Percentiles rank a stretch among this genome's conserved stretches.
Conservation (phyloP, 2,113 vertebrate genomes). For the Oncorhynchus tshawytscha region DNA sequence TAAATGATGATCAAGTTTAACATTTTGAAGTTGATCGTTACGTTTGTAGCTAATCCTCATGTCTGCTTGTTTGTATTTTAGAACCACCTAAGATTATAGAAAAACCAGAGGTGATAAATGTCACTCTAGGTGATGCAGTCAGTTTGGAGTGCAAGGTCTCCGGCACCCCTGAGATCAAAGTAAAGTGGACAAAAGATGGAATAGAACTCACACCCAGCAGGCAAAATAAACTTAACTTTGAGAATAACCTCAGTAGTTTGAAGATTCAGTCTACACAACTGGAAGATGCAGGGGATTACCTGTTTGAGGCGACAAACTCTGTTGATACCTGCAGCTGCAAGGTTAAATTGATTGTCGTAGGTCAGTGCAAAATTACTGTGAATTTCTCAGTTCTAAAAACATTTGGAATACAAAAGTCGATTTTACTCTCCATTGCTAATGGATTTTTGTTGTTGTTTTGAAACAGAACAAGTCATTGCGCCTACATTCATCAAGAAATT, state of each 20-base stretch:
- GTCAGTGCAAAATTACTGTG: conserved; percentile 71
- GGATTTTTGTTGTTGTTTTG: conserved; percentile 49
- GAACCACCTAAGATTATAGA: conserved; percentile 86
- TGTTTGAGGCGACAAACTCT: conserved; percentile 86
- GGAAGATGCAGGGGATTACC: conserved; percentile 82
- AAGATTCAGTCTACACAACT: conserved; percentile 81
- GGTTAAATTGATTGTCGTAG: conserved; percentile 82
- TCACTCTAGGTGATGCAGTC: conserved; percentile 84
- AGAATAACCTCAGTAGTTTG: conserved; percentile 82
- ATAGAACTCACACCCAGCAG: conserved; percentile 82
- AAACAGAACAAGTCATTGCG: conserved; percentile 85
- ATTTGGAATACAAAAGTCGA: conserved; percentile 18
- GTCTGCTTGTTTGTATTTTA: conserved; percentile 55
- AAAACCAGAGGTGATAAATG: conserved; percentile 82
- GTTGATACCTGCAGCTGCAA: conserved; percentile 84
- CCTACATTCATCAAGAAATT: conserved; percentile 86
- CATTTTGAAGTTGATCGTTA: not conserved
- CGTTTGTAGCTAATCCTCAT: conserved; percentile 2
- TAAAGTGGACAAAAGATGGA: conserved; percentile 88
- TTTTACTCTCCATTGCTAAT: conserved; percentile 32
- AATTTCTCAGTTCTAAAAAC: not conserved
- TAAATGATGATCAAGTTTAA: not conserved
- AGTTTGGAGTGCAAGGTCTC: conserved; percentile 85
- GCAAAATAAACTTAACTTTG: conserved; percentile 81
- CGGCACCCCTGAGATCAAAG: conserved; percentile 85